Percentiles rank a stretch among this genome's conserved stretches.
Conservation (phyloP, 2,113 vertebrate genomes). For the Osmerus eperlanus region DNA sequence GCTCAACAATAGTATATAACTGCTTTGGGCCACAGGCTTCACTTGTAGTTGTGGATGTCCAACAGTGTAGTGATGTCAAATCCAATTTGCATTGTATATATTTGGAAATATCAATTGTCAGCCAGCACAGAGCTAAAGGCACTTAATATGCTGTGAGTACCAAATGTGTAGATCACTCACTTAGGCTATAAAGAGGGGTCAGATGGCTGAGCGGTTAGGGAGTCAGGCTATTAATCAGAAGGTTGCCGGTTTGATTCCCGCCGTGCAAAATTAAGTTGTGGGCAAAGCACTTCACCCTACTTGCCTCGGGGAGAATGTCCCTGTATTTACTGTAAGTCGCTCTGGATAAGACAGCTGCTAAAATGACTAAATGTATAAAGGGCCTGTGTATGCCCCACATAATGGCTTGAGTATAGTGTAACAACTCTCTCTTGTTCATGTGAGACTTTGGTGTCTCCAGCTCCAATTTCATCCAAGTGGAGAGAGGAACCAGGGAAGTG, state of each 20-base stretch:
- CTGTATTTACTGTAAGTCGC: too few relatives aligned
- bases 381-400: neutral
- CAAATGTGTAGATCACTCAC: neutral
- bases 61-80: neutral
- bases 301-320: too few relatives aligned
- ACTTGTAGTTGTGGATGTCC: neutral
- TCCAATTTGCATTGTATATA: neutral
- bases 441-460: conserved; percentile 7
- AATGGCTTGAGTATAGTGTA: neutral
- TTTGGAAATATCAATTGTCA: too few relatives aligned
- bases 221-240: neutral
- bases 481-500: conserved; percentile 52
- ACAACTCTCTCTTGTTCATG: conserved; percentile 3
- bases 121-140: neutral
- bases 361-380: neutral
- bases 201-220: too few relatives aligned
- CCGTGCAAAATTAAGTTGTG: too few relatives aligned
- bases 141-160: neutral
- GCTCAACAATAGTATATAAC: neutral
- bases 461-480: conserved; percentile 17
- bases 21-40: neutral
- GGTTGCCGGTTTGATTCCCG: too few relatives aligned
- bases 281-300: too few relatives aligned
- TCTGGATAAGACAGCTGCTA: too few relatives aligned
- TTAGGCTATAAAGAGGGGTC: neutral